Evolutionary conservation across 2,797 vertebrate genomes (phyloP).

Genomic region (Melanotaenia trifasciata): DNA sequence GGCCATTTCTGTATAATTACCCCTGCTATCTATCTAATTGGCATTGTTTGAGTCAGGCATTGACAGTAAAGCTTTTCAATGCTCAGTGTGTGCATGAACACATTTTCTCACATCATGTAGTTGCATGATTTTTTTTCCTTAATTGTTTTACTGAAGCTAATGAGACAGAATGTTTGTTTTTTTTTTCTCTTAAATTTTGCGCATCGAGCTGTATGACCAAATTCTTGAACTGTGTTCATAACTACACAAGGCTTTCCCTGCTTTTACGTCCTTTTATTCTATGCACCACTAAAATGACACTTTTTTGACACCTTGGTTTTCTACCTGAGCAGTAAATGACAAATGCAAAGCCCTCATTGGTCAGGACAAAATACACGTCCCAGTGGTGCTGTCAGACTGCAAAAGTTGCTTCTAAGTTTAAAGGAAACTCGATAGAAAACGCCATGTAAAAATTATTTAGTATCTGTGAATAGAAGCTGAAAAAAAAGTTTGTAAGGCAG

Average conservation of each 20-base stretch:
- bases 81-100: constrained; percentile 51
- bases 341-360: constrained; percentile 44
- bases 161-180: constrained; percentile 42
- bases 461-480: neutral
- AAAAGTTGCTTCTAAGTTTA: neutral
- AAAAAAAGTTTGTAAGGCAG: too few relatives aligned
- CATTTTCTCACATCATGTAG: constrained; percentile 52
- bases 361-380: constrained; percentile 21
- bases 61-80: constrained; percentile 57
- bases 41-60: constrained; percentile 63
- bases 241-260: constrained; percentile 49
- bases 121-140: constrained; percentile 20
- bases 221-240: constrained; percentile 64
- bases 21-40: constrained; percentile 67
- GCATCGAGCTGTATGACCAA: constrained; percentile 76
- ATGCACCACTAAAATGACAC: constrained; percentile 67
- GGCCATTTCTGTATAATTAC: constrained; percentile 88
- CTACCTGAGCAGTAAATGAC: constrained; percentile 28
- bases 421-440: neutral
- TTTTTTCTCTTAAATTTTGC: constrained; percentile 29
- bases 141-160: constrained; percentile 49
- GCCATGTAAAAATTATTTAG: neutral
- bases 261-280: constrained; percentile 56
- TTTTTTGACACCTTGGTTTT: constrained; percentile 28
- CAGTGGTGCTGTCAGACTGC: constrained; percentile 28